Evolutionary conservation across 2,797 vertebrate species (phyloP), one percentile per base, ranked within the genome.

Genomic region (Stomatorhinus walkeri): DNA sequence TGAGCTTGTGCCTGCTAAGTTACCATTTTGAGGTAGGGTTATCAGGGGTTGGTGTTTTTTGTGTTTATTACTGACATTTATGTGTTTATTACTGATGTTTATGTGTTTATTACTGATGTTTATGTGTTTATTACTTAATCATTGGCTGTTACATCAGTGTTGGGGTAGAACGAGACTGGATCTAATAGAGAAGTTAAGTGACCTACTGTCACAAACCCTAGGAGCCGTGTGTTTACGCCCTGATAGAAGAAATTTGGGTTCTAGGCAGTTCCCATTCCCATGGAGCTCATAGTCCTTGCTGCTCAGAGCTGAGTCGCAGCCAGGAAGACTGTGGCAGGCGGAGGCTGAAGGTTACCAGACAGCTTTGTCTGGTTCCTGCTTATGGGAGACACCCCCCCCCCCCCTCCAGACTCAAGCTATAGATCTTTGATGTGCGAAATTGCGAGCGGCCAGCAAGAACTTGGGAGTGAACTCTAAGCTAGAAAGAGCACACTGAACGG

Each of bases 261-360:
- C 76, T 3, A 9, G 93, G 95, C 94, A 93, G 76, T n/a, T 43
- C 76, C 19, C 76, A 19, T 46, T 46, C 87, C 86, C 92, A 90
- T 87, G 91, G 93, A 88, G 88, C 91, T 90, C 92, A 88, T 91
- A 92, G 91, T 90, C 88, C 81, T 48, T 48, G 64, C 89, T 56
- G 88, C 87, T 81, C 87, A 46, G 59, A 92, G 86, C 49, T 88
- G 87, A 49, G 76, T 24, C 40, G 90, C 81, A 64, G 90, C 72
- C 88, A 88, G 89, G 87, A 91, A 92, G 91, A 92, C 90, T 88
- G 48, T 90, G 89, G 92, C 91, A 92, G 93, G 94, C 94, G 90
- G 90, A 19, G 93, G 93, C 94, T 91, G 91, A 93, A 94, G 93
- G 94, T 94, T 94, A 93, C 93, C 91, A 95, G 93, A 94, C 93